Conservation (phyloP, 2,888 invertebrate genomes). For the Leucophora obtusa region DNA sequence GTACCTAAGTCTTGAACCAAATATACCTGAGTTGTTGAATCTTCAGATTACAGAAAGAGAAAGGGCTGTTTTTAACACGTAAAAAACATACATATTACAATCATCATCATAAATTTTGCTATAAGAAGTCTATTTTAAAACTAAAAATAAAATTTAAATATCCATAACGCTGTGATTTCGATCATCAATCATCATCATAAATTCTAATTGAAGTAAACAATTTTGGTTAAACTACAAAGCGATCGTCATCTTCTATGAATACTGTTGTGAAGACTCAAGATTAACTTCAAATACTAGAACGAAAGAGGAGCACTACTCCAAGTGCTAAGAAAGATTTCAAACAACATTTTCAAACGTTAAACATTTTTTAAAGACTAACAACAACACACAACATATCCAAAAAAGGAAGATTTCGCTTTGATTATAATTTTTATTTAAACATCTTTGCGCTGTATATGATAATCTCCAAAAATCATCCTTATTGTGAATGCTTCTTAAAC, state of each 20-base stretch:
- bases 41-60: not conserved
- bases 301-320: not conserved
- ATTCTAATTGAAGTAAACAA: not conserved
- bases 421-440: slow-evolving; percentile 6
- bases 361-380: too few species aligned
- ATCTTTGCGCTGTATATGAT: not conserved
- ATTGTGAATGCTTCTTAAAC: too few species aligned
- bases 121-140: not conserved
- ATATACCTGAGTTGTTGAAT: not conserved
- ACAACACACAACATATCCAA: slow-evolving; percentile 15
- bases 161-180: not conserved
- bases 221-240: slow-evolving; percentile 33
- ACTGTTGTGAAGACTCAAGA: slow-evolving; percentile 38
- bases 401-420: slow-evolving; percentile 55
- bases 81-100: not conserved
- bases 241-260: slow-evolving; percentile 55
- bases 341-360: not conserved
- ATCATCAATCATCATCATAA: slow-evolving; percentile 1
- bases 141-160: not conserved
- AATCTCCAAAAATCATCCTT: not conserved
- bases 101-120: slow-evolving; percentile 3
- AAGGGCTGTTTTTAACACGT: not conserved
- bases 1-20: not conserved
- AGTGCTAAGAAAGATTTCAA: not conserved
- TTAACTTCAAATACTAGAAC: slow-evolving; percentile 4